Conservation (phyloP, 2,113 vertebrate species). For the Zootoca vivipara region DNA sequence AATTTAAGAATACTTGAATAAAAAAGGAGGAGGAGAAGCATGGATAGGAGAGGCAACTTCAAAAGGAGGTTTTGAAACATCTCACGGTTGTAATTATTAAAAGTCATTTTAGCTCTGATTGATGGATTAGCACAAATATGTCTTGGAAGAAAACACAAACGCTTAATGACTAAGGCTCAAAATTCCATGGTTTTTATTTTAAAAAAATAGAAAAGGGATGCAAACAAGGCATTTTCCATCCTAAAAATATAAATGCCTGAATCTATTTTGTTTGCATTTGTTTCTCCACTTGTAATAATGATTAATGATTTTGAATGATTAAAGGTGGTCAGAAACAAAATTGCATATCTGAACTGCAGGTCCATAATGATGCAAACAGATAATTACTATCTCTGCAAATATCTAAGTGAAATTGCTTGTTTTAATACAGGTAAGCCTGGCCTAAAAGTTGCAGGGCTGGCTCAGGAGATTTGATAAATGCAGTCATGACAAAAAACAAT, state of each 20-base stretch:
- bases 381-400: slow-evolving; percentile 70
- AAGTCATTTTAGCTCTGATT: slow-evolving; percentile 22
- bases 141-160: slow-evolving; percentile 40
- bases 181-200: background rate
- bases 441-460: slow-evolving; percentile 64
- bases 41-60: background rate
- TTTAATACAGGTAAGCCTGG: slow-evolving; percentile 66
- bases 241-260: slow-evolving; percentile 13
- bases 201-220: slow-evolving; percentile 3
- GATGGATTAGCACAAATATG: slow-evolving; percentile 18
- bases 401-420: slow-evolving; percentile 68
- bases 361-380: slow-evolving; percentile 59
- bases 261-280: slow-evolving; percentile 37
- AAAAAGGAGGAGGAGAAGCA: slow-evolving; percentile 3
- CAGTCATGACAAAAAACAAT: slow-evolving; percentile 73
- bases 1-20: background rate
- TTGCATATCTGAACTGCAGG: slow-evolving; percentile 53
- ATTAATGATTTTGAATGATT: slow-evolving; percentile 53
- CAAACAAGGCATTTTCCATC: slow-evolving; percentile 30
- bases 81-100: slow-evolving; percentile 10
- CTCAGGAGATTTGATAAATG: slow-evolving; percentile 73
- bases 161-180: slow-evolving; percentile 35
- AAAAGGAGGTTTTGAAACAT: slow-evolving; percentile 32
- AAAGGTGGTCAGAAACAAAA: slow-evolving; percentile 50
- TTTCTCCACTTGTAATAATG: slow-evolving; percentile 52